Base-by-base conservation (phyloP, 2,113 vertebrate species). In the Labrus mixtus region DNA sequence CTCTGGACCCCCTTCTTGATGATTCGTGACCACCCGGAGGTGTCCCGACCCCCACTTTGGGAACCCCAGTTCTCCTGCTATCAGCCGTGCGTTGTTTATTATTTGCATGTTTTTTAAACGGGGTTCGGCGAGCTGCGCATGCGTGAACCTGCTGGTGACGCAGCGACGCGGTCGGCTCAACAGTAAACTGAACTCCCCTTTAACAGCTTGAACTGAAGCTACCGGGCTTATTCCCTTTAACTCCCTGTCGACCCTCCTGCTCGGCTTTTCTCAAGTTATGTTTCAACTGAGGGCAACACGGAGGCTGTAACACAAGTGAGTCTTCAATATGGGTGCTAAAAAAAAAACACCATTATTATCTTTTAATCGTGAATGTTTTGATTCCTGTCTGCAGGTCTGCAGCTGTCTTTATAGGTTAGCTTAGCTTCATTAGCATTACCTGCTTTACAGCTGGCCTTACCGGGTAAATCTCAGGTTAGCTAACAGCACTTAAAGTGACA, bases 181-280 rank as follows among this genome's bases (percentile, higher is more conserved):
- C 22, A 3, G 3, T 25, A 58, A 58, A 78, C 2, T n/a, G 25
- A 50, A 23, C 61, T 66, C 73, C 2, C 88, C 87, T 85, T 88
- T 88, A 88, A 89, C 29, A 48, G 37, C 59, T 58, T 55, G 68
- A 79, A 50, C 45, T 9, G 83, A 59, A 45, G 68, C 81, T 29
- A 45, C 81, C 67, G 66, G 75, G 63, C 51, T 77, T 60, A 45
- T 75, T 65, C 76, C 81, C 81, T 83, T 90, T 86, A 88, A 90
- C 2, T 62, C 8, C 12, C 2, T 8, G 50, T 25, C 69, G 73
- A 79, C 71, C 66, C 55, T 4, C 0, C 12, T 60, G 13, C 51
- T 66, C 51, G 36, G 22, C 41, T 63, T 56, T 22, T 55, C 43
- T 19, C 41, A 73, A 72, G 73, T 84, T 73, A 39, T 63, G 81